These are phyloP conservation scores for Rhynchomys soricoides DNA, from an alignment of 2,113 vertebrate genomes.

Conservation along the genomic window DNA sequence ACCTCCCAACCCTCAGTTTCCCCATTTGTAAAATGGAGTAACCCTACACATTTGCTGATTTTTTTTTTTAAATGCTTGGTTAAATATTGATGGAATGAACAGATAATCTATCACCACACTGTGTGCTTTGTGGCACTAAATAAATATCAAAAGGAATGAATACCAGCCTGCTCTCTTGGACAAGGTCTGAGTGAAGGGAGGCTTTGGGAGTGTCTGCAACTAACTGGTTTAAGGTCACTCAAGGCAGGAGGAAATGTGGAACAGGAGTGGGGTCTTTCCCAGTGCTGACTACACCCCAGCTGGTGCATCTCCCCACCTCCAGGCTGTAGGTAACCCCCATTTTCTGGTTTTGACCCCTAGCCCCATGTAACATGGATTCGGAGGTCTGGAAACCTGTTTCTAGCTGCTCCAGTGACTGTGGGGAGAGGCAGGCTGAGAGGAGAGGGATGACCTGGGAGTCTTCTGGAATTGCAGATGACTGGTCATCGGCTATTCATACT, in stretches of 20 bases:
- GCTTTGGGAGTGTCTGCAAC: neutral
- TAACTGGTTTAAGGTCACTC: neutral
- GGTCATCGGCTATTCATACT: neutral
- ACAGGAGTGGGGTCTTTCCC: too few species aligned
- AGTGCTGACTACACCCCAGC: fast-evolving
- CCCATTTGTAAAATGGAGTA: neutral
- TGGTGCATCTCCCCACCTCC: too few species aligned
- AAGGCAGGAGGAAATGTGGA: neutral
- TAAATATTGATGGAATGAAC: conserved; percentile 1
- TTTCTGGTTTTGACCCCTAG: neutral
- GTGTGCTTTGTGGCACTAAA: neutral
- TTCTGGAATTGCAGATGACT: neutral
- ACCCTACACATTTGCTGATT: neutral
- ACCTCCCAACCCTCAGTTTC: conserved; percentile 1
- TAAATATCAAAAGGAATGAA: neutral
- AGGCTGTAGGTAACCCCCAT: neutral
- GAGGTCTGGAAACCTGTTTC: neutral
- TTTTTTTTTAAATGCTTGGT: neutral
- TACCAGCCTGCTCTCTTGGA: neutral
- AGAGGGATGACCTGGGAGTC: neutral
- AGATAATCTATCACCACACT: neutral
- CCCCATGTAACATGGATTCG: neutral
- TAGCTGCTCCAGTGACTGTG: neutral
- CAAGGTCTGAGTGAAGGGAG: neutral
- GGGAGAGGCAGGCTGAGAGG: neutral